Evolutionary conservation across 1,140 invertebrate species (phyloP).

Genomic region (Drosophila bipectinata): DNA sequence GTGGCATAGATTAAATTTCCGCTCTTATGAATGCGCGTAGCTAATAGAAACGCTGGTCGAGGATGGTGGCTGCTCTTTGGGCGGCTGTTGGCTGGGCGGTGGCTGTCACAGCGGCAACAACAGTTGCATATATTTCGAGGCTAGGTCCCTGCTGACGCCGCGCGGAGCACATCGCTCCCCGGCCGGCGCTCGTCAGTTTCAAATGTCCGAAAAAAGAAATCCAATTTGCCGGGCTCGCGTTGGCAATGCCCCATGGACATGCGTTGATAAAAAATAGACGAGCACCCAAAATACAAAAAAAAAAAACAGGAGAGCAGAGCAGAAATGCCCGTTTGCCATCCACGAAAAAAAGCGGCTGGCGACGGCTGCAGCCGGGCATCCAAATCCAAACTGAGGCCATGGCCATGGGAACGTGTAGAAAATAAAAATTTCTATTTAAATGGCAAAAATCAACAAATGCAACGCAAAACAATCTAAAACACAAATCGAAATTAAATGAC

Average conservation of each 20-base stretch:
- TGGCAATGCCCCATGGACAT: conserved; percentile 68
- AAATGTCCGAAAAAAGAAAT: conserved; percentile 79
- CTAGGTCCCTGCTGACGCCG: conserved; percentile 35
- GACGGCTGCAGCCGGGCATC: conserved; percentile 52
- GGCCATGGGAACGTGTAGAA: conserved; percentile 75
- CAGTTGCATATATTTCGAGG: conserved; percentile 40
- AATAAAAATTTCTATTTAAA: conserved; percentile 83
- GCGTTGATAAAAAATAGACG: conserved; percentile 62
- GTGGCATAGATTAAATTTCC: conserved; percentile 76
- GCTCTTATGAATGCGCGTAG: conserved; percentile 74
- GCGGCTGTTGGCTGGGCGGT: neutral
- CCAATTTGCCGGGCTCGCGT: conserved; percentile 69
- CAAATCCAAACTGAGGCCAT: conserved; percentile 32
- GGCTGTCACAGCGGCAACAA: conserved; percentile 31
- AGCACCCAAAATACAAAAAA: conserved; percentile 15
- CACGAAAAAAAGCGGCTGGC: conserved; percentile 52
- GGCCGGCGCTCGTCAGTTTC: conserved; percentile 64
- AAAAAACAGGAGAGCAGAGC: conserved; percentile 11
- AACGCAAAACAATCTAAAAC: conserved; percentile 83
- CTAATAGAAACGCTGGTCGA: conserved; percentile 64
- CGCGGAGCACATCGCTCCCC: conserved; percentile 31
- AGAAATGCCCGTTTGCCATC: no score
- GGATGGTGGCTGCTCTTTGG: neutral
- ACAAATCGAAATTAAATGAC: conserved; percentile 84
- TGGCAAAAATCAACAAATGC: conserved; percentile 82